Evolutionary conservation across 2,113 vertebrate genomes (phyloP), one percentile per base, ranked within the genome.

Genomic region (Trematomus loennbergii): DNA sequence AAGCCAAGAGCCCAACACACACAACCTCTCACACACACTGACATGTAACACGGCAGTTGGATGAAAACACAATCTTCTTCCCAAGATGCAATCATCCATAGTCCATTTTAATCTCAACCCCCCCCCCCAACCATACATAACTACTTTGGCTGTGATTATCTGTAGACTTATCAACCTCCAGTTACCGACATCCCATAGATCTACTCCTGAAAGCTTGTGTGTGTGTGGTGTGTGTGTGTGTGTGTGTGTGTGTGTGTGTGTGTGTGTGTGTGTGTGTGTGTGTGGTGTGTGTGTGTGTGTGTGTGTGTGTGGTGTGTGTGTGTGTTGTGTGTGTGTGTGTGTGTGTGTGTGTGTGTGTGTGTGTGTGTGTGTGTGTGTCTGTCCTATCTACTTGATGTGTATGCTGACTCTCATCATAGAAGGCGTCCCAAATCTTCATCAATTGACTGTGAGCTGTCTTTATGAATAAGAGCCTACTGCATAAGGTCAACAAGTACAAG

Each of bases 181-280:
- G 60, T 77, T 72, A 78, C 81, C 72, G 72, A 87, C 78, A 86
- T 62, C 58, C 54, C 50, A 61, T 57, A 81, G 75, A 87, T 87
- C 75, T 75, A 72, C 82, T 80, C 54, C 58, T 17, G 25, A 18
- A 61, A 22, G 81, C 75, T 82, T 78, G 53, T 81, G 62, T 79
- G 20, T 66, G 52, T 73, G 66, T 75, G 54, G 63, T 68, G 52
- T 82, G 59, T 83, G 62, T 55, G 65, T 78, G 58, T 6, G 1
- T 18, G 20, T 64, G 48, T 71, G 63, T 71, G 29, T 79, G 65
- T 65, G 49, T 83, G 53, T 81, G 61, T 59, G 68, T 79, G 20
- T 75, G 71, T 40, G 48, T 58, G 40, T 55, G 29, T 57, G 70
- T 46, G 46, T 63, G 63, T 70, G 58, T 75, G 70, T 74, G 62